Percentiles rank a stretch among this genome's conserved stretches.
Conservation (phyloP, 2,797 vertebrate species). For the Chelon labrosus region DNA sequence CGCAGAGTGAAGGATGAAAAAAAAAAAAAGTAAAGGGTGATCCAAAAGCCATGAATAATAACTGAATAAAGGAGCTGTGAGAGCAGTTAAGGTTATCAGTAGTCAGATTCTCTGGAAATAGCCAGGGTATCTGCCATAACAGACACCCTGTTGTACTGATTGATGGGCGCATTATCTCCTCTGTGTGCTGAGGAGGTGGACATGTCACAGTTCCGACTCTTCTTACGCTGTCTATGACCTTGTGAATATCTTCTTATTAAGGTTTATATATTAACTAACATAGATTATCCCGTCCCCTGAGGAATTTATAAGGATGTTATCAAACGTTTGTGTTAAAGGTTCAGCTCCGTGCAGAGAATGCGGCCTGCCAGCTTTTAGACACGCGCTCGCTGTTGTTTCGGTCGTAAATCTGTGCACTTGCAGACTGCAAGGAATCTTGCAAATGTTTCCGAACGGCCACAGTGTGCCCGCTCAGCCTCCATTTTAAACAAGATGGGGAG, state of each 20-base stretch:
- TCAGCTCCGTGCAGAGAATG: slow-evolving; percentile 9
- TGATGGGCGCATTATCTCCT: slow-evolving; percentile 65
- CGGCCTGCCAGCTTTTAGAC: slow-evolving; percentile 13
- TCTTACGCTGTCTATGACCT: slow-evolving; percentile 20
- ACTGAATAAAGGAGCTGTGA: slow-evolving; percentile 20
- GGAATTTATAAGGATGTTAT: slow-evolving; percentile 12
- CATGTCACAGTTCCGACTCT: slow-evolving; percentile 40
- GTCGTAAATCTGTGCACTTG: slow-evolving; percentile 48
- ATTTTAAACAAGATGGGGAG: slow-evolving; percentile 43
- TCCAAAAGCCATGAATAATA: slow-evolving; percentile 29
- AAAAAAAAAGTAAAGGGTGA: slow-evolving; percentile 1
- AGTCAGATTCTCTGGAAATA: slow-evolving; percentile 46
- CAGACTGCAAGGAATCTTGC: slow-evolving; percentile 63
- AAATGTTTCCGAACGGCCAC: slow-evolving; percentile 61
- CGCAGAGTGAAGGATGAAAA: slow-evolving; percentile 52
- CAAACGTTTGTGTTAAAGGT: slow-evolving; percentile 23
- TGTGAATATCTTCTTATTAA: slow-evolving; percentile 28
- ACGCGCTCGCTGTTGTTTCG: slow-evolving; percentile 33
- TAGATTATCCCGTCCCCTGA: not conserved
- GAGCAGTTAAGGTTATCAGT: too few relatives aligned
- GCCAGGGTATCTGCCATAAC: slow-evolving; percentile 7
- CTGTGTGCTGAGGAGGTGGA: slow-evolving; percentile 33
- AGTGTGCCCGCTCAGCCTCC: slow-evolving; percentile 29
- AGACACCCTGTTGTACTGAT: slow-evolving; percentile 15
- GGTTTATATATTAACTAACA: slow-evolving; percentile 8